Percentiles rank a stretch among this genome's conserved stretches.
Evolutionary conservation across 2,113 vertebrate species (phyloP).

Genomic region (Empidonax traillii): DNA sequence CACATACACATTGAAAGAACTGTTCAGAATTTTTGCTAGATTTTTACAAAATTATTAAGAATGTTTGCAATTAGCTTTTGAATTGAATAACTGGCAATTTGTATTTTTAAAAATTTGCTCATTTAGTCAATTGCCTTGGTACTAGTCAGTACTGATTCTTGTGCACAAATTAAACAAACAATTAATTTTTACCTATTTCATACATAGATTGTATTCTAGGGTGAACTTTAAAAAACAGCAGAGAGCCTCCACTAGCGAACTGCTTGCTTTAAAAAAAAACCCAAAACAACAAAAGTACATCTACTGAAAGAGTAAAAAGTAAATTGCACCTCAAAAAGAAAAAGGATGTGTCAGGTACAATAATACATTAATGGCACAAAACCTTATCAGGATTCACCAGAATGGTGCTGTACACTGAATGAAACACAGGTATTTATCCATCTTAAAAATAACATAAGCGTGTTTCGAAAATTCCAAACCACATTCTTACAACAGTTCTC

Average conservation of each 20-base stretch:
- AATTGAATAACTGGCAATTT: not conserved
- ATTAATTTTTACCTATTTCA: conserved; percentile 41
- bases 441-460: not conserved
- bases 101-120: not conserved
- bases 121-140: conserved; percentile 30
- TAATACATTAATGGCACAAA: not conserved
- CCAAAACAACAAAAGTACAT: not conserved
- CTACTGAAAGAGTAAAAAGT: conserved; percentile 50
- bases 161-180: conserved; percentile 22
- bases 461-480: conserved; percentile 30
- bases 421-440: conserved; percentile 5
- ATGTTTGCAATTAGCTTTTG: not conserved
- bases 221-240: not conserved
- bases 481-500: conserved; percentile 11
- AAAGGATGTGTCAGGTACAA: not conserved
- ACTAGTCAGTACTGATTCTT: conserved; percentile 43
- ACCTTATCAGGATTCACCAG: not conserved
- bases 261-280: not conserved
- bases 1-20: not conserved
- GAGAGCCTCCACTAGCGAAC: conserved; percentile 1
- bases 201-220: not conserved
- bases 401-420: not conserved
- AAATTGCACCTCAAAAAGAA: conserved; percentile 60
- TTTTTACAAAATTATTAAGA: conserved; percentile 40
- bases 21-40: not conserved